Base-by-base conservation (phyloP, 2,797 vertebrate genomes). In the Poeciliopsis infans region DNA sequence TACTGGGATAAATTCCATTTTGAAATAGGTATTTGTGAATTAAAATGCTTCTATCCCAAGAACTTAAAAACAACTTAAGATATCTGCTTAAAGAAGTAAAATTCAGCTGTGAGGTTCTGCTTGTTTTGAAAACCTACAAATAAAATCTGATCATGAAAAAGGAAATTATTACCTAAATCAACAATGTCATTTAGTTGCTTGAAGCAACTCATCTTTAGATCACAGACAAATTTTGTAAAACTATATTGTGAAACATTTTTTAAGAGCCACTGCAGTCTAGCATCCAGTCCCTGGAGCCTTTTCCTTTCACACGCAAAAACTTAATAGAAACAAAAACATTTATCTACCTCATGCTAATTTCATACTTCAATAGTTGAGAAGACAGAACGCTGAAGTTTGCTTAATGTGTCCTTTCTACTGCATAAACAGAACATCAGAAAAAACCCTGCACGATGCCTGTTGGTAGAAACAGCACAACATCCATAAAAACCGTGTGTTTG, bases 301-400 rank as follows among this genome's bases (percentile, higher is more conserved):
- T 64, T 18, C 59, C 2, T 33, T 61, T 33, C 61, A 23, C 18
- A 5, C 1, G 11, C 8, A 68, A 39, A 39, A 68, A 68, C 31
- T 1, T 64, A 64, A 18, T 15, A 66, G 33, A 66, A 68, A 68
- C 36, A 41, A 25, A 66, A 36, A 25, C 31, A 72, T 20, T 64
- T 64, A 72, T 72, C 71, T 46, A 51, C 46, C 47, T 51, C 16
- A 72, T 33, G 18, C 71, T 92, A 92, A 94, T 95, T 95, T 94
- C 91, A 95, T 79, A 90, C 86, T 84, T 71, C 87, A 86, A 41
- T 87, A 68, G 20, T 11, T 23, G 16, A 25, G 85, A 89, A 91
- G 93, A 94, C 87, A 91, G 95, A 94, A 93, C 90, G 89, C 90
- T 90, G 91, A 92, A 94, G 94, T 85, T 83, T 90, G 87, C 86